Base-by-base conservation (phyloP, 2,113 vertebrate genomes). In the Arizona elegans region DNA sequence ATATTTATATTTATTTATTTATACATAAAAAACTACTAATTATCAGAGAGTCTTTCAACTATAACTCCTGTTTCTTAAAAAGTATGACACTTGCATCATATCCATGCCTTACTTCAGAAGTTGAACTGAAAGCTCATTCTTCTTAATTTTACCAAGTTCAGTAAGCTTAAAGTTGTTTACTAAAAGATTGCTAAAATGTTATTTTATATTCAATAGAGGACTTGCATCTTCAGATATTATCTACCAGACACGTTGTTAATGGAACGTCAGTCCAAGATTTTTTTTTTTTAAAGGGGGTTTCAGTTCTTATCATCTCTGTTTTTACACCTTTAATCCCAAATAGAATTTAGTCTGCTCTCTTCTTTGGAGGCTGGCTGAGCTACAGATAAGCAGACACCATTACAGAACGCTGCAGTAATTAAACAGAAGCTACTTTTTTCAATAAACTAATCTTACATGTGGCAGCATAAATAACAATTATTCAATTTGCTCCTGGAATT, bases 321-420 rank as follows among this genome's bases (percentile, higher is more conserved):
- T 95, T 95, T 90, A 91, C 88, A 95, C 47, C 33, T 94, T 96
- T 93, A 91, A 93, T 90, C 87, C 87, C 59, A 93, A 96, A 95
- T 13, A 90, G 55, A 96, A 94, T 38, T 92, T 92, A 3, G 19
- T 95, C 0, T 0, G 1, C 94, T 94, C 95, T 55, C 93, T 1
- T 88, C 4, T 93, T 96, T 19, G 55, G 70, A 87, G 33, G 58
- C 89, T 87, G 70, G 59, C 21, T 95, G 91, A 86, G 56, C 91
- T 93, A 91, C 0, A 95, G 93, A 93, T 96, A 95, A 95, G 92
- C 87, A 95, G 90, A 93, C 91, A n/a, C 75, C 54, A 94, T 58
- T 26, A 94, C 90, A 24, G 86, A 95, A 92, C 53, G 91, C 8
- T 3, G 91, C 0, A 75, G 87, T 53, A 95, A 96, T 95, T 55